These are phyloP conservation scores for Drosophila simulans DNA, from an alignment of 1,140 invertebrate genomes.

Conservation along the genomic window DNA sequence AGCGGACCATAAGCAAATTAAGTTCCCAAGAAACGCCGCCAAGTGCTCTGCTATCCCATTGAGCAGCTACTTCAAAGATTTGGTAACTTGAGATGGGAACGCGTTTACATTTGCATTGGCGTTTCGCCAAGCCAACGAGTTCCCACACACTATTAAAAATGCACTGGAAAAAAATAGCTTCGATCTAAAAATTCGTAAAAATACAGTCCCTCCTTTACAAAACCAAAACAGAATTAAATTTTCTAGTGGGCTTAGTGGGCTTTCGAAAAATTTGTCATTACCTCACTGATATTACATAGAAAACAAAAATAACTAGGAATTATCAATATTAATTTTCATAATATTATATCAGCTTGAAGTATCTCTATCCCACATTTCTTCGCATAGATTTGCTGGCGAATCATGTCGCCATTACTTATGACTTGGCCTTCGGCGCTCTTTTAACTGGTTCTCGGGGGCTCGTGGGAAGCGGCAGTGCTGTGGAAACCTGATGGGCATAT, in stretches of 20 bases:
- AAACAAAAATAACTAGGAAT: neutral
- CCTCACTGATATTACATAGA: no score
- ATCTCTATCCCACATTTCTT: neutral
- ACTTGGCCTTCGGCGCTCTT: slow-evolving; percentile 13
- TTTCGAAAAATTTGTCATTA: neutral
- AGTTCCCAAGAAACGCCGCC: slow-evolving; percentile 39
- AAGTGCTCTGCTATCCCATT: neutral
- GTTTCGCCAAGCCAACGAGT: slow-evolving; percentile 34
- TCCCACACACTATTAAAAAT: slow-evolving; percentile 67
- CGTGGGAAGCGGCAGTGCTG: slow-evolving; percentile 62
- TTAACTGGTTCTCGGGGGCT: slow-evolving; percentile 50
- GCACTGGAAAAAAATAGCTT: slow-evolving; percentile 13
- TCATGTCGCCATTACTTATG: slow-evolving; percentile 58
- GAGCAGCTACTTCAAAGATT: slow-evolving; percentile 27
- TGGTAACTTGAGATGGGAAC: slow-evolving; percentile 44
- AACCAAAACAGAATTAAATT: no score
- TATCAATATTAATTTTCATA: neutral
- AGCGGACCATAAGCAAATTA: slow-evolving; percentile 33
- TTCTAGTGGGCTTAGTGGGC: no score
- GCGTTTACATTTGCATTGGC: slow-evolving; percentile 40
- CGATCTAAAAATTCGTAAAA: no score
- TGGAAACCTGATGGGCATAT: slow-evolving; percentile 48
- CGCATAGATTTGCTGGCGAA: slow-evolving; percentile 42
- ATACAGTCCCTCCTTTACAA: no score
- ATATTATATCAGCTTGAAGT: neutral